phyloP scores from a whole-genome alignment of 2,797 vertebrate species.

The Peromyscus aztecus region DNA sequence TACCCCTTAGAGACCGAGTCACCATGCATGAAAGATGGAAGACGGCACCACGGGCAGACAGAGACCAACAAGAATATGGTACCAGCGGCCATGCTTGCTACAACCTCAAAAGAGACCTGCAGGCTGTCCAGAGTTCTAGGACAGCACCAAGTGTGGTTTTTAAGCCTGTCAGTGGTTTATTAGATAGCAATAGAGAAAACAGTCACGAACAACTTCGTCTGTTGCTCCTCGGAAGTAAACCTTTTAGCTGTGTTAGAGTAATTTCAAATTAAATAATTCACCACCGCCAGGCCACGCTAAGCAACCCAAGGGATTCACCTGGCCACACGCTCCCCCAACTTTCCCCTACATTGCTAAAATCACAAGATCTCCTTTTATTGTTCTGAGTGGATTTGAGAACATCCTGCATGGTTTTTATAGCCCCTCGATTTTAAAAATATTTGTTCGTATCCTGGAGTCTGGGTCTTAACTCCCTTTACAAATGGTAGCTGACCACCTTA shows the following conservation, averaged over 20 bases:
- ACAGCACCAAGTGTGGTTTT: not conserved
- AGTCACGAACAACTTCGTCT: not conserved
- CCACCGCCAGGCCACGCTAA: not conserved
- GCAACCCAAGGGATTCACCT: not conserved
- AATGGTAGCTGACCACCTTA: not conserved
- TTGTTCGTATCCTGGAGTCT: not conserved
- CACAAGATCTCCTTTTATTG: not conserved
- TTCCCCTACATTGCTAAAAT: not conserved
- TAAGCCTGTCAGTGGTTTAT: not conserved
- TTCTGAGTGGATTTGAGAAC: not conserved
- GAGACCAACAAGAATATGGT: not conserved
- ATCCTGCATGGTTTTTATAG: not conserved
- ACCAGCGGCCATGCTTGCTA: not conserved
- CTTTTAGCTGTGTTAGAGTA: not conserved
- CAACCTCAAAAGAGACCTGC: not conserved
- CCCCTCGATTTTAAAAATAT: not conserved
- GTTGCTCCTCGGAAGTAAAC: slow-evolving; percentile 15
- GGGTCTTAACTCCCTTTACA: not conserved
- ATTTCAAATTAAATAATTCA: slow-evolving; percentile 42
- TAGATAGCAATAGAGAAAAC: not conserved
- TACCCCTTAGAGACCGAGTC: not conserved
- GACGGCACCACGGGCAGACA: not conserved
- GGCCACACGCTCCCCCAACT: not conserved
- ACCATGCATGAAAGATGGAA: not conserved
- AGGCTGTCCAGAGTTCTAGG: not conserved